phyloP scores from a whole-genome alignment of 2,113 vertebrate genomes.

The Eira barbara region DNA sequence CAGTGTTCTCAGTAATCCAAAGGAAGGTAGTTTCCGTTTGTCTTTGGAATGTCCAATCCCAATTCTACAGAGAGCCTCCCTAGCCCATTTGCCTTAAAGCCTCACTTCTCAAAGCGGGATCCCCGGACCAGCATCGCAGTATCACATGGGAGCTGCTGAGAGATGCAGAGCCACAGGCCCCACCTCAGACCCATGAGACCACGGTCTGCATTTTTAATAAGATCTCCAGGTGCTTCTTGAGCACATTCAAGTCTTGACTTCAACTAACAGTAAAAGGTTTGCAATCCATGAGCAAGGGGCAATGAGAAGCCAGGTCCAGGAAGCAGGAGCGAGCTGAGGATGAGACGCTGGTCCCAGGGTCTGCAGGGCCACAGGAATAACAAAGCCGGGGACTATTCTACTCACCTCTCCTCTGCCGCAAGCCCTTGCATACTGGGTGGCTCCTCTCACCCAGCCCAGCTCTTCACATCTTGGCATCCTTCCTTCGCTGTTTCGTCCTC shows the following conservation, averaged over 20 bases:
- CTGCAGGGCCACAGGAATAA: neutral
- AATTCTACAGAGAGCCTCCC: neutral
- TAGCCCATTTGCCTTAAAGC: neutral
- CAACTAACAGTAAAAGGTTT: neutral
- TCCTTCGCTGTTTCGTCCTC: neutral
- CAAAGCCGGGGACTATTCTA: too few relatives aligned
- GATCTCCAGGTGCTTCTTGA: neutral
- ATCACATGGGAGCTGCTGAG: neutral
- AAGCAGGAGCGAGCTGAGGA: neutral
- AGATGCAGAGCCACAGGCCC: neutral
- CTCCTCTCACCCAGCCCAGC: neutral
- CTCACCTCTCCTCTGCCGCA: neutral
- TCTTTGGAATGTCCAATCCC: neutral
- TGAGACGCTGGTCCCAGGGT: neutral
- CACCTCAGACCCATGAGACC: neutral
- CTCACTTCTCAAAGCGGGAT: neutral
- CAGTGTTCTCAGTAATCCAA: neutral
- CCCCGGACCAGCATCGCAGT: neutral
- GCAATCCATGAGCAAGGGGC: neutral
- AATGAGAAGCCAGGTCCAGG: neutral
- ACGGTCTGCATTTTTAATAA: neutral
- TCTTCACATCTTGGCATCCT: neutral
- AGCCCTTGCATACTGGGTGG: accelerated
- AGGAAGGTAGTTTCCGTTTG: neutral
- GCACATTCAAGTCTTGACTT: neutral